Evolutionary conservation across 2,888 invertebrate genomes (phyloP), one percentile per base, ranked within the genome.

Genomic region (Salpingus planirostris): DNA sequence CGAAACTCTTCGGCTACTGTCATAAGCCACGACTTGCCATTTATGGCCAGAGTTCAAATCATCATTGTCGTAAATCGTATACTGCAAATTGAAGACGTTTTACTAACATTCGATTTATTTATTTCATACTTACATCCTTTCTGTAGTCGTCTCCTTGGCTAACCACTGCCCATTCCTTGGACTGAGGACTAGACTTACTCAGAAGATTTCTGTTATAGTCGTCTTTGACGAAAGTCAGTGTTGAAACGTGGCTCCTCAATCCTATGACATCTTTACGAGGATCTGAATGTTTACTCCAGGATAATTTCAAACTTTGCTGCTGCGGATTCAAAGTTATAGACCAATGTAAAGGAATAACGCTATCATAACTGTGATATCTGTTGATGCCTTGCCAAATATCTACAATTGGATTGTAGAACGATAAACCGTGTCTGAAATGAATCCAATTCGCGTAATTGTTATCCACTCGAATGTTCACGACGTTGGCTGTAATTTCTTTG

Each of bases 381-480:
- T 51, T 47, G 29, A 67, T 43, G 6, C 65, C 62, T 40, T 69
- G 68, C 62, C 61, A 64, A 13, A 57, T 43, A 40, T 68, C 62
- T 3, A 49, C 49, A 26, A 69, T 46, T 1, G 69, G 66, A 52
- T 69, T 68, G 47, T 66, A 66, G 26, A 66, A 49, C n/a, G 52
- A 49, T 39, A 68, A 52, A 13, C 53, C 56, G 28, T 57, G 51
- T 13, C 53, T 50, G 1, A 52, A 53, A 30, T 63, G 59, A n/a
- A 43, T 47, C 59, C 60, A 61, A n/a, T 38, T 39, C 25, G 47
- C 39, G 4, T 49, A 29, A 13, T 47, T 48, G n/a, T 44, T 34
- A 11, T 62, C 57, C 11, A 57, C 22, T 18, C 59, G 47, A 2
- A 58, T 3, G 2, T 52, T 54, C 3, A 56, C 22, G 4, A 47